Base-by-base conservation (phyloP, 2,113 vertebrate genomes). In the Bambusicola thoracicus region DNA sequence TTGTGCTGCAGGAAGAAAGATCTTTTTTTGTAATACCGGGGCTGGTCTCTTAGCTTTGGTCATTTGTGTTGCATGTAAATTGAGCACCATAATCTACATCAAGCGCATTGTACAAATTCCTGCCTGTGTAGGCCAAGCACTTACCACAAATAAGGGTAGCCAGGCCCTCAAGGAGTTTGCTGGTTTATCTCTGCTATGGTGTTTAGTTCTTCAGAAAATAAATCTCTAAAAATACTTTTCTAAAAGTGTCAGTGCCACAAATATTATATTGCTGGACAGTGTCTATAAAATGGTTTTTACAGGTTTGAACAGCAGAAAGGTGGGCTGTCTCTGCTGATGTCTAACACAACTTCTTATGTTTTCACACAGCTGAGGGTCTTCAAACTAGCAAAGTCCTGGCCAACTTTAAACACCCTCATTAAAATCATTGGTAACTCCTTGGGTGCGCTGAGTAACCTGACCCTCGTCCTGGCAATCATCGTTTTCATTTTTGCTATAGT, bases 311-410 rank as follows among this genome's bases (percentile, higher is more conserved):
- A 13, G 51, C 62, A 55, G 56, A 70, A 81, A 83, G 66, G 48
- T 49, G n/a, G 32, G 7, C 78, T 82, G 4, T 38, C 24, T 65
- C 56, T 70, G 16, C 48, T 0, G 0, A 69, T 61, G 22, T 49
- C 84, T 95, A 93, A 97, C 53, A 6, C 13, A 81, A 7, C 76
- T 5, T 41, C 91, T 91, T 97, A 22, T 96, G 25, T 86, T 85
- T 97, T 70, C 85, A 75, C 13, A 70, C 97, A 99, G 99, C 97
- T 99, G 74, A 97, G 99, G 55, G 99, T 99, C 95, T 99, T 99
- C 96, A 99, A 99, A 94, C 94, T 99, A 96, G 99, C 99, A 29
- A 99, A 99, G 95, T 99, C 99, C 74, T 99, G 99, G 99, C 99
- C 99, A 13, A 99, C 99, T 29, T 98, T 99, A 89, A 99, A 99